Evolutionary conservation across 1,140 invertebrate species (phyloP), one percentile per base, ranked within the genome.

Genomic region (Tachypleus tridentatus): DNA sequence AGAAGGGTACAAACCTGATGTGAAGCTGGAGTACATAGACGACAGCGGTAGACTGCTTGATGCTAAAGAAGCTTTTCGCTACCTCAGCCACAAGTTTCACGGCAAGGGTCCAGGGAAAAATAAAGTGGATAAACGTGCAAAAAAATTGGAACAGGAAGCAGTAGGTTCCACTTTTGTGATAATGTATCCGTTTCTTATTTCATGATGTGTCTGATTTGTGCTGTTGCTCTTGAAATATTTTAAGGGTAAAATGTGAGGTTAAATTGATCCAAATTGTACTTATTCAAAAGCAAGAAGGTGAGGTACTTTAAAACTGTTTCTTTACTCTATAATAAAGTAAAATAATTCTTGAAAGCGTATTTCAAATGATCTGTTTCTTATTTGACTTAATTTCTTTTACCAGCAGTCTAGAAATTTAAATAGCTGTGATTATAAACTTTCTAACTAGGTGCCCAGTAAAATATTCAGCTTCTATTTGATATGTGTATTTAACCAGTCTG

Each of bases 81-180:
- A 79, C 64, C 61, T 73, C n/a, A 76, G 73, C 49, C 95, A 98
- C 76, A 96, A 97, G 78, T 99, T 99, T 77, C 97, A 99, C 80
- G 97, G 97, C 47, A 99, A 99, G 82, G 95, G 94, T 11, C 93
- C 95, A 6, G 96, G 97, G 58, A 99, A 99, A 77, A 98, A 97
- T 80, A 99, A 99, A 79, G 85, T 87, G 56, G 97, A 99, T 76
- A 99, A 99, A 77, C 82, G 96, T 73, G 86, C 93, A 77, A 96
- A 97, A 76, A 98, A 99, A 78, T 80, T 85, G 64, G 88, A 96
- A 73, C 94, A 98, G 77, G 92, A 96, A 78, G 87, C 88, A 76
- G 87, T 89, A 75, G 77, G 80, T 78, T 61, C 52, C 29, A 29
- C 29, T 29, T 29, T 29, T 29, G 29, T 29, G 29, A 29, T 29